A percentile compares a stretch with the other conserved stretches of the same genome.
These are phyloP conservation scores for Leptoclinus maculatus DNA, from an alignment of 2,797 vertebrate species.

Conservation along the genomic window DNA sequence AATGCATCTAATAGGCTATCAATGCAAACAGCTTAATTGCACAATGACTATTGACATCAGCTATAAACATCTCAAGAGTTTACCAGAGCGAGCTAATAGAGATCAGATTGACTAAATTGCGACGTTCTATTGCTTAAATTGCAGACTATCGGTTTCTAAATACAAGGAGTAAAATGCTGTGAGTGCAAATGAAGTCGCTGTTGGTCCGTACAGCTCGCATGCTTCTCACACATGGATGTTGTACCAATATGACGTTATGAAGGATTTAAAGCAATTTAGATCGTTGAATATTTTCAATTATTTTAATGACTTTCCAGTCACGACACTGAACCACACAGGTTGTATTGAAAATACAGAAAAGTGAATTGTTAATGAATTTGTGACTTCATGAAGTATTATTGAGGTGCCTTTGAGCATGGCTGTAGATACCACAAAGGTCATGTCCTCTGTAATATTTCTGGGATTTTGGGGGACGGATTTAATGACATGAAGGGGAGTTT, in stretches of 20 bases:
- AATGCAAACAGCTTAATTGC: conserved; percentile 93
- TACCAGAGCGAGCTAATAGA: conserved; percentile 91
- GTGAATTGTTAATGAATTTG: not conserved
- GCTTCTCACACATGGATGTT: not conserved
- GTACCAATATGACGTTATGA: not conserved
- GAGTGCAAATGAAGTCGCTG: conserved; percentile 1
- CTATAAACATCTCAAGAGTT: conserved; percentile 92
- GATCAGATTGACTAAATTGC: conserved; percentile 88
- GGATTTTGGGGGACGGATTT: not conserved
- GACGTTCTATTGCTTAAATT: conserved; percentile 86
- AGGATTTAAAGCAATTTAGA: not conserved
- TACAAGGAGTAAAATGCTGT: conserved; percentile 5
- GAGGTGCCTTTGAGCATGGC: not conserved
- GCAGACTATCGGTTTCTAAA: conserved; percentile 81
- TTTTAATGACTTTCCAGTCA: not conserved
- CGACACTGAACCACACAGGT: not conserved
- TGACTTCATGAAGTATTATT: not conserved
- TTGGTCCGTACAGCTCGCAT: not conserved
- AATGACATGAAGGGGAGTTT: rapidly evolving
- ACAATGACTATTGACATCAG: conserved; percentile 92
- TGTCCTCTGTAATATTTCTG: not conserved
- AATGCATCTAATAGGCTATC: conserved; percentile 89
- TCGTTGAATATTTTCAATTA: not conserved
- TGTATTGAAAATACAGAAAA: not conserved
- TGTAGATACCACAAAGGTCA: not conserved